Base-by-base conservation (phyloP, 2,113 vertebrate genomes). In the Mustela lutreola region DNA sequence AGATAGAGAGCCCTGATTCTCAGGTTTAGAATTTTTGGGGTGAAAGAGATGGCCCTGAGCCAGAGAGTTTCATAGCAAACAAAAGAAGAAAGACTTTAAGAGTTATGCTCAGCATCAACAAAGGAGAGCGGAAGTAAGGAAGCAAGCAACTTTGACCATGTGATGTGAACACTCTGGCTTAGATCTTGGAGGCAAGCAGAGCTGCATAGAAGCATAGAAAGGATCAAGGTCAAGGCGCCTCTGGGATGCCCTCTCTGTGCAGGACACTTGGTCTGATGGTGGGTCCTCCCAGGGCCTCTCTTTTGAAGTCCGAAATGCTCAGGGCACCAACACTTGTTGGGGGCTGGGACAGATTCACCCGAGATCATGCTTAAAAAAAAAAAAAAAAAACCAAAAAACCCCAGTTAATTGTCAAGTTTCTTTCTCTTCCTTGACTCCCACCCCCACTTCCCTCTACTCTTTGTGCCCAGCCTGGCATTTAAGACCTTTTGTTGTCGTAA, bases 401-500 rank as follows among this genome's bases (percentile, higher is more conserved):
- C 71, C 86, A 62, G 50, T 97, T 97, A 97, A 98, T 98, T 81
- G 78, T 93, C 73, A 48, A 81, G 33, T 71, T 96, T 92, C 89
- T 93, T 93, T 91, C 96, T 96, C 97, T 95, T 84, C 62, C 56
- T 89, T 95, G 11, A 14, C 90, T 63, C 1, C 76, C 56, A 39
- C 93, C 94, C 62, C 0, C 15, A 28, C 48, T 42, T 58, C 53
- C 53, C 79, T 42, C 63, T 45, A 76, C 85, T 96, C 95, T 91
- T 97, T 97, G 98, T 98, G 89, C 60, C 0, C 60, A 96, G 97
- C 92, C 91, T 2, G 96, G 94, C 81, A 84, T 98, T 98, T 97
- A 82, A 97, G 98, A 95, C n/a, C 97, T 98, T 99, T 99, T 99
- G 98, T 99, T 98, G 92, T 97, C 98, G 98, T 98, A 98, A 99